Conservation (phyloP, 2,797 vertebrate genomes). For the Falco columbarius region DNA sequence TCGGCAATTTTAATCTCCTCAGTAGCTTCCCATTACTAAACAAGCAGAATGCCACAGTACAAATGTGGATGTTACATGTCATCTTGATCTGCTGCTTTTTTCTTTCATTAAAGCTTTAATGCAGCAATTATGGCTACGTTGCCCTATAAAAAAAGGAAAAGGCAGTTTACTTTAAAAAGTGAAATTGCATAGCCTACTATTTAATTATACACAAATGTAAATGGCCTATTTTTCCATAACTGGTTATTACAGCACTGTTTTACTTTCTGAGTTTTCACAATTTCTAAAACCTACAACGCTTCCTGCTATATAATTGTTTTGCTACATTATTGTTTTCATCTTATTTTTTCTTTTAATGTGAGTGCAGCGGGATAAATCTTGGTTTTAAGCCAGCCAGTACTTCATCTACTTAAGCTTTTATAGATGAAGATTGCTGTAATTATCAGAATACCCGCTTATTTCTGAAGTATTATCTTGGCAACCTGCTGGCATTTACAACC, state of each 20-base stretch:
- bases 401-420: conserved; percentile 90
- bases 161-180: conserved; percentile 87
- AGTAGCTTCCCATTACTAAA: conserved; percentile 82
- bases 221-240: conserved; percentile 88
- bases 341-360: conserved; percentile 85
- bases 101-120: conserved; percentile 87
- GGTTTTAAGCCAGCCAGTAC: conserved; percentile 88
- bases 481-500: conserved; percentile 96
- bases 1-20: conserved; percentile 81
- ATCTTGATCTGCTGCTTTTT: conserved; percentile 83
- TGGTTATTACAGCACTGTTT: conserved; percentile 88
- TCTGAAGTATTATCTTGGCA: conserved; percentile 96
- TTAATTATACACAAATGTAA: conserved; percentile 89
- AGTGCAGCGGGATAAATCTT: conserved; percentile 92
- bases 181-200: conserved; percentile 88
- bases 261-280: conserved; percentile 87
- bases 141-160: conserved; percentile 85
- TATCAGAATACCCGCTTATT: conserved; percentile 99
- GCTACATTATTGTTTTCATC: conserved; percentile 92
- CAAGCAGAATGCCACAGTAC: conserved; percentile 74
- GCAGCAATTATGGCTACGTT: conserved; percentile 84
- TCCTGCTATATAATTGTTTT: conserved; percentile 89
- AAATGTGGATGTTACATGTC: conserved; percentile 79
- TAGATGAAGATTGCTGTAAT: conserved; percentile 99
- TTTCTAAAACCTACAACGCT: conserved; percentile 85